Percentiles rank a stretch among this genome's conserved stretches.
phyloP scores from a whole-genome alignment of 37 sponge, comb jelly and placozoan species.

The Halisarca cf. caerulea region DNA sequence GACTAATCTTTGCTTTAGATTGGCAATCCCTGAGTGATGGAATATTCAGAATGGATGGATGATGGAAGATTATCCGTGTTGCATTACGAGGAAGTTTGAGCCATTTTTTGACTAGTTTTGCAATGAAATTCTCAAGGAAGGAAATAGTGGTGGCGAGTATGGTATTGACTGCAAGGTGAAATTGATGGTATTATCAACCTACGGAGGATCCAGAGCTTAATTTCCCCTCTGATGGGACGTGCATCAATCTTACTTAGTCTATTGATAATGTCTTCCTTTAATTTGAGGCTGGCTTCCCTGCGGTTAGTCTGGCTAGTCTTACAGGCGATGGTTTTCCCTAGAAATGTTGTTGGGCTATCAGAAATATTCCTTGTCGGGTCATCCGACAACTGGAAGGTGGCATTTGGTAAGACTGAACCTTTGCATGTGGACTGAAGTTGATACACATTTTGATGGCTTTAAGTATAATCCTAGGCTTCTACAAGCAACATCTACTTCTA shows the following conservation, averaged over 20 bases:
- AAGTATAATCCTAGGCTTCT: not conserved
- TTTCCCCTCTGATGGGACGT: not conserved
- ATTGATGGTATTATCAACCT: not conserved
- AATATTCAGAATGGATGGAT: not conserved
- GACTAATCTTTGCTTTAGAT: not conserved
- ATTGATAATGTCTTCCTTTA: not conserved
- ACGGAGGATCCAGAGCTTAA: not conserved
- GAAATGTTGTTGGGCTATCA: not conserved
- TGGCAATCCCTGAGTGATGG: not conserved
- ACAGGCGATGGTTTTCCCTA: not conserved
- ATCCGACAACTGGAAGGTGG: not conserved
- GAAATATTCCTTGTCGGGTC: not conserved
- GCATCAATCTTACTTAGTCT: not conserved
- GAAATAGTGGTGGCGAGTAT: not conserved
- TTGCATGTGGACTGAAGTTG: not conserved
- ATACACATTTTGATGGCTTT: constrained; percentile 8
- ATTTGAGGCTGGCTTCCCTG: not conserved
- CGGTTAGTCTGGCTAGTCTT: not conserved
- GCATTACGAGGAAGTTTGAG: constrained; percentile 8
- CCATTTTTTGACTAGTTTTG: constrained; percentile 7
- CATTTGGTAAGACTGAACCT: not conserved
- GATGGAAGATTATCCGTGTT: not conserved
- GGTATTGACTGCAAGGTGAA: not conserved
- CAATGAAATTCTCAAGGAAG: not conserved
- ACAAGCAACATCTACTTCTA: not conserved